These are phyloP conservation scores for Siniperca knerii DNA, from an alignment of 2,113 vertebrate species.

Conservation along the genomic window DNA sequence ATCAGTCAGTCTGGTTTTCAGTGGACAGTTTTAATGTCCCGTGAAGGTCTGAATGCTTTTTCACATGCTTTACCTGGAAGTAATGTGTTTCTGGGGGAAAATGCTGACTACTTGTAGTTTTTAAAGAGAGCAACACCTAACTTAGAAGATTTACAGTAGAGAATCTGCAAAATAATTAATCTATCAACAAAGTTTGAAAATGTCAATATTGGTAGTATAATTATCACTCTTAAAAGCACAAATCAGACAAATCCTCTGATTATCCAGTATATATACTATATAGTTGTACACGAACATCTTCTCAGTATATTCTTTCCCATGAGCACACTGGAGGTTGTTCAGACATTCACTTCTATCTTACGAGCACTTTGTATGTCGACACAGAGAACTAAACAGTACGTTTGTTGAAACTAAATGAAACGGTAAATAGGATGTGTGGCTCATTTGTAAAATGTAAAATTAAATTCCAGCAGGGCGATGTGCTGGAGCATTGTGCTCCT, in stretches of 20 bases:
- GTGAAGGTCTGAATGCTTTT: not conserved
- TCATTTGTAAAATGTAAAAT: constrained; percentile 61
- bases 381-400: constrained; percentile 6
- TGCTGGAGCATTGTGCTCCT: constrained; percentile 19
- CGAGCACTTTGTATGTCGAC: not conserved
- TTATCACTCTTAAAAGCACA: not conserved
- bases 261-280: not conserved
- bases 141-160: not conserved
- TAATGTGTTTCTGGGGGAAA: not conserved
- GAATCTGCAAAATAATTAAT: not conserved
- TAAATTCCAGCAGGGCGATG: constrained; percentile 55
- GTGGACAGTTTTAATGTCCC: not conserved
- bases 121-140: not conserved
- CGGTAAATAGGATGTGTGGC: constrained; percentile 52
- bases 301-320: not conserved
- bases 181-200: no score
- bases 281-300: not conserved
- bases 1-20: not conserved
- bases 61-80: not conserved
- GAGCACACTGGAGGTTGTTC: not conserved
- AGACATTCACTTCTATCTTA: not conserved
- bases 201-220: not conserved
- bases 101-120: not conserved
- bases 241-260: not conserved
- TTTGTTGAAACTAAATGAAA: constrained; percentile 53